Percentiles rank a stretch among this genome's conserved stretches.
These are phyloP conservation scores for Chalcis sispes DNA, from an alignment of 2,888 invertebrate species.

Conservation along the genomic window DNA sequence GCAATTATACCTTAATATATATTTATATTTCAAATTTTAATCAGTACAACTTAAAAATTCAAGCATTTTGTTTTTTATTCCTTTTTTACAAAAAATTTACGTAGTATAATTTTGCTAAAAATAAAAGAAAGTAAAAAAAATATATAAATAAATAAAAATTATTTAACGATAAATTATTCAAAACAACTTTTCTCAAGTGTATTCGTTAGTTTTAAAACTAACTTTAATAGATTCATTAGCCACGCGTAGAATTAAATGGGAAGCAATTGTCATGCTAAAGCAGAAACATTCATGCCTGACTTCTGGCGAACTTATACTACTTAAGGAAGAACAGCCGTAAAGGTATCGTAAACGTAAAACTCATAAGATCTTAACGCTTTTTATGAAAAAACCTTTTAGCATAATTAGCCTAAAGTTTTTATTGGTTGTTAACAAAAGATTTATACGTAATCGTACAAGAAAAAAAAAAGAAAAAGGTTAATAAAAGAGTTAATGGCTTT, in stretches of 20 bases:
- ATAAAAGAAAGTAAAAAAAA: too few relatives aligned
- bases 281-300: conserved; percentile 25
- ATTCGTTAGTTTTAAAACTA: not conserved
- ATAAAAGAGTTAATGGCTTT: too few relatives aligned
- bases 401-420: conserved; percentile 41
- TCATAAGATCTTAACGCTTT: conserved; percentile 22
- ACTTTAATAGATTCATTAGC: not conserved
- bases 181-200: too few relatives aligned
- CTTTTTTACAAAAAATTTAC: too few relatives aligned
- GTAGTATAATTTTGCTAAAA: too few relatives aligned
- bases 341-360: conserved; percentile 47
- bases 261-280: conserved; percentile 22
- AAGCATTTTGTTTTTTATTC: too few relatives aligned
- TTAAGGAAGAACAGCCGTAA: conserved; percentile 42
- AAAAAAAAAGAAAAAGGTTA: too few relatives aligned
- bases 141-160: too few relatives aligned
- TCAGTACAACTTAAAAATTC: too few relatives aligned
- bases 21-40: too few relatives aligned
- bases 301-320: conserved; percentile 35
- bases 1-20: too few relatives aligned
- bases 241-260: conserved; percentile 14
- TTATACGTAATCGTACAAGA: conserved; percentile 1
- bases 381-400: conserved; percentile 32
- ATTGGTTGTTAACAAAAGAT: conserved; percentile 14
- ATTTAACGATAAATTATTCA: too few relatives aligned